Conservation (phyloP, 2,797 vertebrate genomes). For the Atherinosoma microstoma region DNA sequence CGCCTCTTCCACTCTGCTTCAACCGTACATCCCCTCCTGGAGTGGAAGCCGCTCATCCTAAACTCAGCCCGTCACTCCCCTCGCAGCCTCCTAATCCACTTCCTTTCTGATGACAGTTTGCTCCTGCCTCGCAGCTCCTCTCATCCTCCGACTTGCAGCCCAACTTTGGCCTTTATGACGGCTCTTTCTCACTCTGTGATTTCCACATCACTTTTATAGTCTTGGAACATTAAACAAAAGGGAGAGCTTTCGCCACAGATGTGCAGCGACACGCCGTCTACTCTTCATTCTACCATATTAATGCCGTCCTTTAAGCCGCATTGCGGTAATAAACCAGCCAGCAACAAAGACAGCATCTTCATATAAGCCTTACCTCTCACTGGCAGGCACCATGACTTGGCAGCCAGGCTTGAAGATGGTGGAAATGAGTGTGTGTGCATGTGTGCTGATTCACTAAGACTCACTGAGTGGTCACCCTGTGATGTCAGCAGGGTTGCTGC, state of each 20-base stretch:
- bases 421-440: conserved; percentile 44
- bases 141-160: conserved; percentile 5
- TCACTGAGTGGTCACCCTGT: conserved; percentile 45
- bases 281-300: conserved; percentile 3
- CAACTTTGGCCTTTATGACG: not conserved
- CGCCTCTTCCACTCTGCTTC: conserved; percentile 2
- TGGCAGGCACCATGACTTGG: conserved; percentile 62
- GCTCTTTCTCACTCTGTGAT: not conserved
- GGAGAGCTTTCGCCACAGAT: conserved; percentile 31
- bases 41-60: conserved; percentile 11
- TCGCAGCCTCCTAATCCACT: conserved; percentile 7
- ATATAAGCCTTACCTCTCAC: conserved; percentile 42
- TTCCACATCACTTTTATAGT: not conserved
- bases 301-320: conserved; percentile 27
- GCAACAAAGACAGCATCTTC: conserved; percentile 48
- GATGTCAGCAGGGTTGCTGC: conserved; percentile 57
- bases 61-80: not conserved
- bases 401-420: conserved; percentile 56
- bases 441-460: not conserved
- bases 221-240: not conserved
- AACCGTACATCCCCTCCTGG: conserved; percentile 8
- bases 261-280: conserved; percentile 25
- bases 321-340: conserved; percentile 54
- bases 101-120: not conserved
- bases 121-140: not conserved